Evolutionary conservation across 2,113 vertebrate genomes (phyloP).

Genomic region (Eclectus roratus): DNA sequence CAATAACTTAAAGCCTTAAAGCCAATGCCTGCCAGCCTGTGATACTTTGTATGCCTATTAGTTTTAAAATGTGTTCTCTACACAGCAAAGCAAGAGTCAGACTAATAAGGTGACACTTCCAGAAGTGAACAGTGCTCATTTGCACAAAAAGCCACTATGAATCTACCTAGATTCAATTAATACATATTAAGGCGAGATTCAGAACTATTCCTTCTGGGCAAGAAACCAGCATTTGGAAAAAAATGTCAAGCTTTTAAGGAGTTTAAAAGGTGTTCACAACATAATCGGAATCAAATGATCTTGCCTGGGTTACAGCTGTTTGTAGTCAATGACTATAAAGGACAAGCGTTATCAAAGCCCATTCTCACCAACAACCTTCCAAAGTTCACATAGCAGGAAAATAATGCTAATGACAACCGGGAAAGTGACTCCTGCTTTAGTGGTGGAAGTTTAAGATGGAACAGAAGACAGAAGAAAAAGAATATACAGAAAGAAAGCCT

Average conservation of each 20-base stretch:
- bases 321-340: neutral
- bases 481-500: neutral
- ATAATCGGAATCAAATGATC: neutral
- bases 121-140: neutral
- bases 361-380: neutral
- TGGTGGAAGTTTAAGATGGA: neutral
- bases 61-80: neutral
- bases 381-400: neutral
- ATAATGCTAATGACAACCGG: neutral
- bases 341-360: neutral
- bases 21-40: neutral
- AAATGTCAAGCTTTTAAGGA: neutral
- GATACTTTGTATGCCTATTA: neutral
- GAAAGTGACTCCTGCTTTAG: neutral
- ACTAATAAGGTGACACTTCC: neutral
- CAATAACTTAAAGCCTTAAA: neutral
- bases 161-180: neutral
- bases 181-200: neutral
- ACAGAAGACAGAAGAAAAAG: neutral
- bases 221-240: neutral
- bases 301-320: neutral
- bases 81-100: neutral
- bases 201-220: neutral
- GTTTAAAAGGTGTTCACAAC: neutral
- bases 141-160: neutral